Base-by-base conservation (phyloP, 2,797 vertebrate species). In the Pseudomugil gertrudae region DNA sequence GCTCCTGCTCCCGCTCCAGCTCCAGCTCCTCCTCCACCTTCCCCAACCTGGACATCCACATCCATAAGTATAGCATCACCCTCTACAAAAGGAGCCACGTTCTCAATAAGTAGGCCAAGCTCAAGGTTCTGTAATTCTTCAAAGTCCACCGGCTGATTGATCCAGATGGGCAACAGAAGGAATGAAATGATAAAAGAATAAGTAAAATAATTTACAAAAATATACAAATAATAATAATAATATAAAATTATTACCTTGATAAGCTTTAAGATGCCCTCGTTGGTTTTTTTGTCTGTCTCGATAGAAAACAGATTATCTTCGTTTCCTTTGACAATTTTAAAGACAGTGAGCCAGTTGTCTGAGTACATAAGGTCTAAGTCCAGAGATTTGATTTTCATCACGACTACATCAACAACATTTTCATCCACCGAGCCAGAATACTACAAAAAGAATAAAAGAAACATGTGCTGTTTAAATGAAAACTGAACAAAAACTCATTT, bases 301-400 rank as follows among this genome's bases (percentile, higher is more conserved):
- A 99, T 95, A 36, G 21, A 85, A 83, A 98, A 99, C 53, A 95
- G 81, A 6, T 89, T 78, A 0, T 65, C 88, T 81, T 98, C 95
- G 1, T 98, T 98, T 62, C 97, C 97, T 78, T 93, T 92, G 0
- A 61, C 58, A 51, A 98, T 95, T 0, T 75, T 75, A 47, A 96
- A 98, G 13, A 95, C 88, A 0, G 95, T 92, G 55, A 93, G 55
- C 97, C 97, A 99, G 81, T 99, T 99, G 82, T 96, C 94, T 4
- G 95, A 91, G 72, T 89, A 83, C 9, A 81, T 14, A 47, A 95
- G 93, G 81, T 99, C 97, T 6, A 40, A 69, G 68, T 99, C 97
- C 19, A 85, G 57, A 13, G 94, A 95, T 92, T 97, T 95, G 80
- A 99, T 92, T 67, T 86, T 93, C 88, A 97, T 86, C 47, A 98